A percentile compares a stretch with the other conserved stretches of the same genome.
Evolutionary conservation across 2,888 invertebrate species (phyloP).

Genomic region (Antheraea yamamai): DNA sequence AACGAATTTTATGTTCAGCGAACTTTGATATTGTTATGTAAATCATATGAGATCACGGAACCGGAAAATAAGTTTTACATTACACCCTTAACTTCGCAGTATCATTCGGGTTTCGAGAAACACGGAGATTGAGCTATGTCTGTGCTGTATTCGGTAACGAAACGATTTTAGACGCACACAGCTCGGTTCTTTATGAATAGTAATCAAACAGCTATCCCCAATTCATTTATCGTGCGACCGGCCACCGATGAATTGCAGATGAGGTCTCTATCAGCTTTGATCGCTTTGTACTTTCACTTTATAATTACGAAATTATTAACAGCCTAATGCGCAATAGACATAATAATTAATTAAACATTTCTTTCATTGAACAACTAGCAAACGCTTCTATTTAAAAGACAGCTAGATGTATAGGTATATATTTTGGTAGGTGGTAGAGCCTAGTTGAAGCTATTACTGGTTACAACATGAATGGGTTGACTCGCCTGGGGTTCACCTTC

Average conservation of each 20-base stretch:
- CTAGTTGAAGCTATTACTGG: too few species aligned
- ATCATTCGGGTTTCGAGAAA: neutral
- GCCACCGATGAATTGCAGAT: constrained; percentile 69
- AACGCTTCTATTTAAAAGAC: too few species aligned
- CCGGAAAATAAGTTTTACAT: constrained; percentile 63
- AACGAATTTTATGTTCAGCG: constrained; percentile 13
- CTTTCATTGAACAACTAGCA: too few species aligned
- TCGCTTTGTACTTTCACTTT: constrained; percentile 57
- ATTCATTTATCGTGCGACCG: constrained; percentile 62
- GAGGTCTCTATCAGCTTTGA: constrained; percentile 59
- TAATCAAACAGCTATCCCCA: constrained; percentile 63
- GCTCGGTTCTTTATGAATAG: constrained; percentile 68
- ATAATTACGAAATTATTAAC: constrained; percentile 46
- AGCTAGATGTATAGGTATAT: too few species aligned
- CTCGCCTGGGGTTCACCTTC: too few species aligned
- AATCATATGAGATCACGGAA: constrained; percentile 53
- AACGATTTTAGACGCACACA: constrained; percentile 56
- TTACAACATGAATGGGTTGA: too few species aligned
- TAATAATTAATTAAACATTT: neutral
- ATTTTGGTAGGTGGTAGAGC: too few species aligned
- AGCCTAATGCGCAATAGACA: neutral
- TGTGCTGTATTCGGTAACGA: constrained; percentile 36
- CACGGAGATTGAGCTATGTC: neutral
- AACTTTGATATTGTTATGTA: constrained; percentile 48
- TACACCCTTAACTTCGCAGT: constrained; percentile 27